Evolutionary conservation across 2,888 invertebrate genomes (phyloP).

Genomic region (Synanthedon myopaeformis): DNA sequence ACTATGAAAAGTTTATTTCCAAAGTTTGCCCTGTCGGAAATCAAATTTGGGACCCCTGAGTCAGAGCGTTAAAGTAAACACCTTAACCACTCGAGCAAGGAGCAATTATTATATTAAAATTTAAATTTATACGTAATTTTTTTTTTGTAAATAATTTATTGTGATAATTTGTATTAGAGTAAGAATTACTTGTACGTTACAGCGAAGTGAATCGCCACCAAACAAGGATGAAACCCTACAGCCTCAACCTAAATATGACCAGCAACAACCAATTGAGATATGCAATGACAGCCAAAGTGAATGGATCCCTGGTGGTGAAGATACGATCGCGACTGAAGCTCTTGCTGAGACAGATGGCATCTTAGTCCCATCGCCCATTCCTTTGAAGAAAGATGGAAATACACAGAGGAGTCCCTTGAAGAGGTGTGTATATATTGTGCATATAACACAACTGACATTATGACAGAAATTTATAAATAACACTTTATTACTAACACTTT

Average conservation of each 20-base stretch:
- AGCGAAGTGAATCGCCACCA: constrained; percentile 52
- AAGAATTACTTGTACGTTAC: constrained; percentile 1
- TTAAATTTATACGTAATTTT: no score
- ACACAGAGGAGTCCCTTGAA: constrained; percentile 49
- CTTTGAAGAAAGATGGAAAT: constrained; percentile 29
- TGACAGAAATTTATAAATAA: no score
- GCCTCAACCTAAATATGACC: not conserved
- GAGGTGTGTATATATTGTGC: constrained; percentile 23
- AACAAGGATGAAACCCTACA: not conserved
- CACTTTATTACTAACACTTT: no score
- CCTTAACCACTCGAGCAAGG: no score
- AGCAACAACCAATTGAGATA: not conserved
- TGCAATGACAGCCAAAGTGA: constrained; percentile 30
- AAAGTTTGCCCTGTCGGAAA: no score
- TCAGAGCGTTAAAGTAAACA: no score
- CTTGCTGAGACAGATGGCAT: constrained; percentile 18
- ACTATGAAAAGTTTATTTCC: no score
- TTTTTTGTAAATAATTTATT: no score
- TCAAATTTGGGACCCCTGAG: no score
- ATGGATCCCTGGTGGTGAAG: constrained; percentile 52
- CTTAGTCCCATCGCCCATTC: constrained; percentile 8
- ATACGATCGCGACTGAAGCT: constrained; percentile 42
- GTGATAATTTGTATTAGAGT: no score
- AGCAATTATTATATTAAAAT: no score
- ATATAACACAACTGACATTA: no score